Evolutionary conservation across 1,140 invertebrate species (phyloP).

Genomic region (Colletes gigas): DNA sequence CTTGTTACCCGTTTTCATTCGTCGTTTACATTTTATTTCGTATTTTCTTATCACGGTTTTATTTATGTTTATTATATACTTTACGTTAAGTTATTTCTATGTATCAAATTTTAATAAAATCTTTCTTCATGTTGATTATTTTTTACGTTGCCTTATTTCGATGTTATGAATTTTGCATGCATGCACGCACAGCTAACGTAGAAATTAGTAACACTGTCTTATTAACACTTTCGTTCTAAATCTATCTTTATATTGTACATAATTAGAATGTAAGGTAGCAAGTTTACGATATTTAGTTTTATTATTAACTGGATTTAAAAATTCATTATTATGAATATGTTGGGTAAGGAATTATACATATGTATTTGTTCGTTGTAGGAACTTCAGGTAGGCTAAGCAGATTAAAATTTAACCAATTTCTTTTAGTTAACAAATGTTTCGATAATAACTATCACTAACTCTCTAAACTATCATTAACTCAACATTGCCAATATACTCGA

Average conservation of each 20-base stretch:
- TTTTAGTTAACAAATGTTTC: too few relatives aligned
- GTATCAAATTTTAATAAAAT: conserved; percentile 65
- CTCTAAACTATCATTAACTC: too few relatives aligned
- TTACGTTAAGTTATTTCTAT: conserved; percentile 64
- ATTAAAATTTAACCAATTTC: too few relatives aligned
- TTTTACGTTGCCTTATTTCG: conserved; percentile 50
- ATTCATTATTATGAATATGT: not conserved
- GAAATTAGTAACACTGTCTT: not conserved
- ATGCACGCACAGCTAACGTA: too few relatives aligned
- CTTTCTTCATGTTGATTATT: conserved; percentile 59
- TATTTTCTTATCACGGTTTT: conserved; percentile 44
- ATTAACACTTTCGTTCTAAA: not conserved
- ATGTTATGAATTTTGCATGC: not conserved
- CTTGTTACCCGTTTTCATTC: conserved; percentile 21
- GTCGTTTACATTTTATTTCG: conserved; percentile 47
- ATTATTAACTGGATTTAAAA: not conserved
- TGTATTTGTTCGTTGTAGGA: too few relatives aligned
- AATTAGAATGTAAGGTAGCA: not conserved
- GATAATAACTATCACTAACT: too few relatives aligned
- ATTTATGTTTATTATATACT: conserved; percentile 61
- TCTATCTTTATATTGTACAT: not conserved
- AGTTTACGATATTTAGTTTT: not conserved
- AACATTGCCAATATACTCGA: too few relatives aligned
- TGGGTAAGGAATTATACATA: too few relatives aligned
- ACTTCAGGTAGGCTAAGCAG: too few relatives aligned